Percentiles rank a stretch among this genome's conserved stretches.
phyloP scores from a whole-genome alignment of 2,888 invertebrate genomes.

The Drosophila borealis region DNA sequence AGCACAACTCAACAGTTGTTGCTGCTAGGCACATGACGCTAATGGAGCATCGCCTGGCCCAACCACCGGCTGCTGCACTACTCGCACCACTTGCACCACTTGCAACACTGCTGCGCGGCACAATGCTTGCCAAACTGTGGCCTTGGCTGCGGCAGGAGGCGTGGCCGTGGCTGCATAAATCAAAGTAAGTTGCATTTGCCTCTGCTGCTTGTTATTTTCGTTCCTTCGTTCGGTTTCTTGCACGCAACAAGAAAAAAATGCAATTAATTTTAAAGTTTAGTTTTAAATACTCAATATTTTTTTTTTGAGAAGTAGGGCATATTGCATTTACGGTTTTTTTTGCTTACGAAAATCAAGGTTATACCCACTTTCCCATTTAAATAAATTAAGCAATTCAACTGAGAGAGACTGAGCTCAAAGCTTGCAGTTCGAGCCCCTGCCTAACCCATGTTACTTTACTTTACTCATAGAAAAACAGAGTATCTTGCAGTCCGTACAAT shows the following conservation, averaged over 20 bases:
- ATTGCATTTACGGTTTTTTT: too few relatives aligned
- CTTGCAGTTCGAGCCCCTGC: too few relatives aligned
- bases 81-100: slow-evolving; percentile 3
- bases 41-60: slow-evolving; percentile 66
- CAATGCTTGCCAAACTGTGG: slow-evolving; percentile 58
- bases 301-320: too few relatives aligned
- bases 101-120: slow-evolving; percentile 18
- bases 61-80: slow-evolving; percentile 14
- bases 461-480: not conserved
- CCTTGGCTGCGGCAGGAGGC: slow-evolving; percentile 57
- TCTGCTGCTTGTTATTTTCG: slow-evolving; percentile 7
- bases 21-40: slow-evolving; percentile 59
- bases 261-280: slow-evolving; percentile 36
- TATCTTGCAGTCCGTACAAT: not conserved
- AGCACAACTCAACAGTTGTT: slow-evolving; percentile 46
- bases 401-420: too few relatives aligned
- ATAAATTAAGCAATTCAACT: too few relatives aligned
- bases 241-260: slow-evolving; percentile 7
- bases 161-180: slow-evolving; percentile 69
- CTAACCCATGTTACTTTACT: too few relatives aligned
- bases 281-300: too few relatives aligned
- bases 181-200: slow-evolving; percentile 64
- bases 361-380: too few relatives aligned
- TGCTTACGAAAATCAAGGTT: too few relatives aligned
- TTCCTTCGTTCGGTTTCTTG: not conserved